These are phyloP conservation scores for Burhinus bistriatus DNA, from an alignment of 2,113 vertebrate species.

Conservation along the genomic window DNA sequence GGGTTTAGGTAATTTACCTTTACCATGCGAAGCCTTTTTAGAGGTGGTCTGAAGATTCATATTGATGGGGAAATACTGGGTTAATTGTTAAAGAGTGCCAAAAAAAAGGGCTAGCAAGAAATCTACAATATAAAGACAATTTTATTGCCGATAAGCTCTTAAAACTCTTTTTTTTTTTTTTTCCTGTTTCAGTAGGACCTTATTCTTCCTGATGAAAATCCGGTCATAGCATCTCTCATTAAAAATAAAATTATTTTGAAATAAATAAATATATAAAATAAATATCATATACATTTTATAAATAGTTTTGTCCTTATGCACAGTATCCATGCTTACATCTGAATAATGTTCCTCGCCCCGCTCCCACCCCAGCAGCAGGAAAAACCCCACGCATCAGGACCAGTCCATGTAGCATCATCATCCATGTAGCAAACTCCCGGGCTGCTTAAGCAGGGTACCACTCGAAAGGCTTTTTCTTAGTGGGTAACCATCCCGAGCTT, in stretches of 20 bases:
- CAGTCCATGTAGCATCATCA: constrained; percentile 63
- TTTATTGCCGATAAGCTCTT: constrained; percentile 91
- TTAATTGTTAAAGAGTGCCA: neutral
- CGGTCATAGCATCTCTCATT: constrained; percentile 82
- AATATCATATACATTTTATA: constrained; percentile 99
- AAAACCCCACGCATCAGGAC: constrained; percentile 78
- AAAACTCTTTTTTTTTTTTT: constrained; percentile 67
- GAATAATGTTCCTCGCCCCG: constrained; percentile 78
- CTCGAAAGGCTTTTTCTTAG: neutral
- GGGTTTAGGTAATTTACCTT: neutral
- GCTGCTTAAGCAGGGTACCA: constrained; percentile 56
- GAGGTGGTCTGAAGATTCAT: neutral
- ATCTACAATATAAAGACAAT: constrained; percentile 86
- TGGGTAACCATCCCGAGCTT: constrained; percentile 15
- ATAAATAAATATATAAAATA: constrained; percentile 99
- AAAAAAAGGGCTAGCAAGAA: constrained; percentile 62
- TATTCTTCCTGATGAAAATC: constrained; percentile 81
- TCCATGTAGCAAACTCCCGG: constrained; percentile 31
- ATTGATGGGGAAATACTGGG: neutral
- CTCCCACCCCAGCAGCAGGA: constrained; percentile 65
- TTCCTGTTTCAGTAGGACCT: constrained; percentile 79
- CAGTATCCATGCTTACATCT: constrained; percentile 89
- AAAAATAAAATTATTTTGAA: constrained; percentile 89
- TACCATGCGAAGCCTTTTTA: neutral
- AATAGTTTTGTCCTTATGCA: constrained; percentile 96